phyloP scores from a whole-genome alignment of 2,888 invertebrate species.

The Sinopyrophorus schimmeli region DNA sequence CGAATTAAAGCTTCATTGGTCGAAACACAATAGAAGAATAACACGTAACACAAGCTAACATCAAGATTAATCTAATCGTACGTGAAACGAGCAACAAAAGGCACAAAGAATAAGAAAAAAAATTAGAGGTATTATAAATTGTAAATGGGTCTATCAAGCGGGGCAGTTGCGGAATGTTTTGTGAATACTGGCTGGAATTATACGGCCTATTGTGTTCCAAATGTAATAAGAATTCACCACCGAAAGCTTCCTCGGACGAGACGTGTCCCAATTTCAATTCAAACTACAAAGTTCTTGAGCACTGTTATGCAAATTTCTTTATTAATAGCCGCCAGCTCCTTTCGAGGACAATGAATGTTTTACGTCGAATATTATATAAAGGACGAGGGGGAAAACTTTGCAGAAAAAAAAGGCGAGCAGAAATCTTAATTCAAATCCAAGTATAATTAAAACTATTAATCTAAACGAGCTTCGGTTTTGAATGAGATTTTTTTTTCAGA shows the following conservation, averaged over 20 bases:
- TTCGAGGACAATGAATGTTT: slow-evolving; percentile 15
- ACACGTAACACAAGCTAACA: no score
- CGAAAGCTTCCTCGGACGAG: slow-evolving; percentile 32
- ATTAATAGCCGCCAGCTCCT: slow-evolving; percentile 10
- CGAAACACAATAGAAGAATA: slow-evolving; percentile 26
- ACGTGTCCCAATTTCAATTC: slow-evolving; percentile 38
- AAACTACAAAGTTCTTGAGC: slow-evolving; percentile 23
- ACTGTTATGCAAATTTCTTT: slow-evolving; percentile 21
- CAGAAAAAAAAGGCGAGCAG: no score
- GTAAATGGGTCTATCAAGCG: slow-evolving; percentile 37
- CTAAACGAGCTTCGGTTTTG: background rate
- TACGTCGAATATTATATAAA: slow-evolving; percentile 6
- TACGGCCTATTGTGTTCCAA: slow-evolving; percentile 35
- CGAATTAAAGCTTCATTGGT: slow-evolving; percentile 14
- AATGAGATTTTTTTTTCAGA: background rate
- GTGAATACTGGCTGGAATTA: slow-evolving; percentile 36
- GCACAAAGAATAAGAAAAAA: slow-evolving; percentile 3
- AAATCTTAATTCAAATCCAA: no score
- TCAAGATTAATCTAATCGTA: no score
- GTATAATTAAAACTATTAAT: slow-evolving; percentile 9
- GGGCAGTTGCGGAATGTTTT: slow-evolving; percentile 37
- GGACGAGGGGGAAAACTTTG: no score
- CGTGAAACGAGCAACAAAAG: background rate
- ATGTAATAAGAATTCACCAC: slow-evolving; percentile 39
- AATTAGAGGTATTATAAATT: slow-evolving; percentile 12